Evolutionary conservation across 2,113 vertebrate genomes (phyloP).

Genomic region (Syngnathus scovelli): DNA sequence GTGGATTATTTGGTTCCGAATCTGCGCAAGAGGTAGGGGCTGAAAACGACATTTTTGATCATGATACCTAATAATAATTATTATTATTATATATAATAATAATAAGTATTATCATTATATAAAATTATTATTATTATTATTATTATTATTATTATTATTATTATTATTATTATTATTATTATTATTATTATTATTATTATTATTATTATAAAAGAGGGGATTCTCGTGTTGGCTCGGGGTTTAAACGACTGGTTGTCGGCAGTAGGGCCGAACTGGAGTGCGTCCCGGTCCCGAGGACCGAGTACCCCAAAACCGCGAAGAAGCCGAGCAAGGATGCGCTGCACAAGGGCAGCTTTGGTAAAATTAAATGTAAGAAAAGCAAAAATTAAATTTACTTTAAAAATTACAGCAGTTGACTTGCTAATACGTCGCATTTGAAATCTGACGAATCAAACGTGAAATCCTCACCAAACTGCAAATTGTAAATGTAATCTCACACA

Average conservation of each 20-base stretch:
- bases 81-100: not conserved
- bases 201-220: no score
- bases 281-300: not conserved
- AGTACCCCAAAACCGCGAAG: not conserved
- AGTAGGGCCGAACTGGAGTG: not conserved
- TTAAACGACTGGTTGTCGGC: not conserved
- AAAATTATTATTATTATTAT: no score
- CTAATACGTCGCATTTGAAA: not conserved
- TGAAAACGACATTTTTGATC: not conserved
- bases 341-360: not conserved
- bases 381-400: no score
- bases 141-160: no score
- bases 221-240: not conserved
- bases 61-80: not conserved
- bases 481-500: not conserved
- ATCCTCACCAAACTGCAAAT: not conserved
- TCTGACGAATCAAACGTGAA: not conserved
- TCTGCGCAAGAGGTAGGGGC: conserved; percentile 6
- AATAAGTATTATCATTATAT: not conserved
- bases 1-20: conserved; percentile 14
- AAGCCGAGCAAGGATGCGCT: not conserved
- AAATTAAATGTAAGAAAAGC: no score
- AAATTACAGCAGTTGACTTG: not conserved
- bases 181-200: no score
- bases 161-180: no score